Conservation (phyloP, 2,888 invertebrate genomes). For the Mayetiola destructor region DNA sequence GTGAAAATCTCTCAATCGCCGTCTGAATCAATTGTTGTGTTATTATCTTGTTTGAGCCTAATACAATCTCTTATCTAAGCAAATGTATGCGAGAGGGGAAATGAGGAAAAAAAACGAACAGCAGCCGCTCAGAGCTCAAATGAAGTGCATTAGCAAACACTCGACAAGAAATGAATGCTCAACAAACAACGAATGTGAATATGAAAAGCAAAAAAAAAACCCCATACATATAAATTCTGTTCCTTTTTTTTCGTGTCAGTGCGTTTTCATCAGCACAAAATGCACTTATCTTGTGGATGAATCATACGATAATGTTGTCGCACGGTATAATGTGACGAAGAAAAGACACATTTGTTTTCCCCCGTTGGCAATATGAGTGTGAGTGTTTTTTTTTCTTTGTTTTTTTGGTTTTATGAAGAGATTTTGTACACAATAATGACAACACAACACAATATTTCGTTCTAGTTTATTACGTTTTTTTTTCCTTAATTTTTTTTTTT, state of each 20-base stretch:
- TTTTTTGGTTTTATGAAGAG: not conserved
- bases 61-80: too few relatives aligned
- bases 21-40: too few relatives aligned
- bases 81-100: not conserved
- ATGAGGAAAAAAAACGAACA: not conserved
- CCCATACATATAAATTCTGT: not conserved
- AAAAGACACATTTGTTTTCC: not conserved
- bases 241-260: not conserved
- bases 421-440: not conserved
- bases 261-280: not conserved
- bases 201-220: not conserved
- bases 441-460: too few relatives aligned
- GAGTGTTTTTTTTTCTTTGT: not conserved
- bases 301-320: not conserved
- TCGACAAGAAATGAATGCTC: not conserved
- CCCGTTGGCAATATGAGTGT: not conserved
- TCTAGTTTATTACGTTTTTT: too few relatives aligned
- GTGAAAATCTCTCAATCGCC: too few relatives aligned
- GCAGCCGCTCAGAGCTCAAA: too few relatives aligned
- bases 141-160: constrained; percentile 8
- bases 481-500: too few relatives aligned
- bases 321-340: not conserved
- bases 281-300: not conserved
- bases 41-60: too few relatives aligned
- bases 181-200: not conserved